Percentiles rank a stretch among this genome's conserved stretches.
These are phyloP conservation scores for Melanogrammus aeglefinus DNA, from an alignment of 2,797 vertebrate species.

Conservation along the genomic window DNA sequence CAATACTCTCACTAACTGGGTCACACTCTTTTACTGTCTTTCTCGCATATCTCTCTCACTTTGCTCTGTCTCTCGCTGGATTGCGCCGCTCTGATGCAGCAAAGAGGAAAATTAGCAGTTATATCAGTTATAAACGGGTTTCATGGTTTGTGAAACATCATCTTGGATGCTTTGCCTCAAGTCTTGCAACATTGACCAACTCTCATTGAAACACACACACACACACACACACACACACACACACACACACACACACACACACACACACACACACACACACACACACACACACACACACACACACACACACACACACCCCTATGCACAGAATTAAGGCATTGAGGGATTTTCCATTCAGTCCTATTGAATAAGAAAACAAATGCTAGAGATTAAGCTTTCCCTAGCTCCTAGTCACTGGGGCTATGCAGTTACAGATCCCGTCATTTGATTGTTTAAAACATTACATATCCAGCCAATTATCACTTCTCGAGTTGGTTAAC, in stretches of 20 bases:
- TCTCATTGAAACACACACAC: conserved; percentile 11
- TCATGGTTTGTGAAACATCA: conserved; percentile 71
- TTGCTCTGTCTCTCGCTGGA: background rate
- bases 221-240: conserved; percentile 27
- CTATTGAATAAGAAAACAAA: conserved; percentile 38
- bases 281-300: conserved; percentile 1
- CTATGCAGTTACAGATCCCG: background rate
- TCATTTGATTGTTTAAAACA: conserved; percentile 24
- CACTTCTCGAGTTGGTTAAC: background rate
- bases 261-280: conserved; percentile 26
- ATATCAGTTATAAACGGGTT: conserved; percentile 63
- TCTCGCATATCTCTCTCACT: conserved; percentile 44
- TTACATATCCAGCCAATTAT: conserved; percentile 21
- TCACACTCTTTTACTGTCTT: conserved; percentile 70
- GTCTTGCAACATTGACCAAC: conserved; percentile 41
- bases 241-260: conserved; percentile 19
- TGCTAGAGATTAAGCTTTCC: background rate
- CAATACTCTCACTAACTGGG: conserved; percentile 81
- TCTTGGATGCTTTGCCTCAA: conserved; percentile 66
- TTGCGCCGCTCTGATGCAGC: conserved; percentile 50
- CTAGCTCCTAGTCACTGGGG: background rate
- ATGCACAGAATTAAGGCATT: conserved; percentile 45
- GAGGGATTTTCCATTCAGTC: conserved; percentile 46
- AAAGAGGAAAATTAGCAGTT: no score
- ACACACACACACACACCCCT: conserved; percentile 6